Evolutionary conservation across 1,140 invertebrate genomes (phyloP).

Genomic region (Conus betulinus): DNA sequence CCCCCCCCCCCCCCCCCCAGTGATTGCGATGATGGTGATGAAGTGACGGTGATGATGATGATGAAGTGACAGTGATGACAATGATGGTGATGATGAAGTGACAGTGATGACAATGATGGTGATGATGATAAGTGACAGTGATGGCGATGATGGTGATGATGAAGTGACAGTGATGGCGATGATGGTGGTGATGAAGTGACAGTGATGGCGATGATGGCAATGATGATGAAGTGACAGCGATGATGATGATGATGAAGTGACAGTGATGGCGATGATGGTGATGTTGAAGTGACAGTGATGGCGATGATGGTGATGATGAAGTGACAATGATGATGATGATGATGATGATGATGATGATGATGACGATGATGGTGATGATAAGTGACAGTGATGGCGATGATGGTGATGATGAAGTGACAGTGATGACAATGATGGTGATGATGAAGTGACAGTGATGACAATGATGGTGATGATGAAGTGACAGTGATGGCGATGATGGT

Average conservation of each 20-base stretch:
- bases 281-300: conserved; percentile 13
- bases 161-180: background rate
- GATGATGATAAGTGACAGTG: background rate
- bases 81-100: background rate
- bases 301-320: no score
- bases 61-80: background rate
- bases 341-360: no score
- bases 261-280: background rate
- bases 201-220: background rate
- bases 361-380: no score
- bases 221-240: conserved; percentile 10
- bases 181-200: conserved; percentile 1
- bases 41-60: background rate
- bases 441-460: background rate
- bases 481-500: conserved; percentile 15
- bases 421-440: background rate
- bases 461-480: conserved; percentile 36
- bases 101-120: background rate
- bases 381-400: no score
- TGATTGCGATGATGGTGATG: no score
- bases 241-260: background rate
- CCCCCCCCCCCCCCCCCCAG: no score
- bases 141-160: background rate
- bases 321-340: no score
- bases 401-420: background rate